Evolutionary conservation across 2,888 invertebrate species (phyloP), one percentile per base, ranked within the genome.

Genomic region (Marasmarcha lunaedactyla): DNA sequence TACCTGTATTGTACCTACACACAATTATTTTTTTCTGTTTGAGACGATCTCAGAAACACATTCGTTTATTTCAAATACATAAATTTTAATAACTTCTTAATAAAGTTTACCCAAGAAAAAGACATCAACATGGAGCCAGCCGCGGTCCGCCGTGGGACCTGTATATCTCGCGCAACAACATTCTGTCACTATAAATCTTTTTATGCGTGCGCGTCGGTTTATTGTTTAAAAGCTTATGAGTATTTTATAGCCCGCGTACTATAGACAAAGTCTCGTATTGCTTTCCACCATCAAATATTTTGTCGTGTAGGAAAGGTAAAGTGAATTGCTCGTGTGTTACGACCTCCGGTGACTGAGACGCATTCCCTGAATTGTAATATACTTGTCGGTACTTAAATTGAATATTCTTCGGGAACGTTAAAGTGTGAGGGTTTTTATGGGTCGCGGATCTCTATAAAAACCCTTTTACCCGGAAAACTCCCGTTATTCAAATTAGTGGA

Each of bases 401-500:
- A n/a, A n/a, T n/a, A n/a, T n/a, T n/a, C n/a, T n/a, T n/a, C n/a
- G n/a, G n/a, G 20, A 20, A 3, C 7, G 20, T 7, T 20, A 20
- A 20, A 5, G 7, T 5, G 20, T 20, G 20, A 7, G 6, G 30
- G 4, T 30, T 30, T 30, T 55, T 56, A 58, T 54, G 55, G 55
- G 64, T 57, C 35, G 43, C 47, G 52, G 54, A 40, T 46, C 50
- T 52, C 52, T 52, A 50, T 53, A 59, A 52, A 47, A 57, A 59
- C 61, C 63, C 59, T 57, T 63, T 56, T 47, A 50, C 44, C 40
- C 43, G 43, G 45, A 42, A 46, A 40, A 46, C 47, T 45, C 35
- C 55, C 57, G 54, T 64, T 71, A 72, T 73, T 71, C 65, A 71
- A 73, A 72, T 73, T 59, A 64, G 61, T 55, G 50, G 48, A 51